Conservation (phyloP, 2,113 vertebrate genomes). For the Sarotherodon lohbergeri region DNA sequence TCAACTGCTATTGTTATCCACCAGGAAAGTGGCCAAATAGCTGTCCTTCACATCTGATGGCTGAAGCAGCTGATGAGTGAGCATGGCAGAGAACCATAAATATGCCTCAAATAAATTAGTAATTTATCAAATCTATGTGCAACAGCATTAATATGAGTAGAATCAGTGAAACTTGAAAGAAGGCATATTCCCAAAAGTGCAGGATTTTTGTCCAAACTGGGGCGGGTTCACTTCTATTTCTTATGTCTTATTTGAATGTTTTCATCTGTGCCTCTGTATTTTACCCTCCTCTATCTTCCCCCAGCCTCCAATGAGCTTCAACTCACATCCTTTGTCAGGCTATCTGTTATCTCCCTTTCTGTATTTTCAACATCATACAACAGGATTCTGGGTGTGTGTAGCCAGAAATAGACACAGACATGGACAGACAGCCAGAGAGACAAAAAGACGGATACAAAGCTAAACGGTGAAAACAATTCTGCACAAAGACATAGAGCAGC, state of each 20-base stretch:
- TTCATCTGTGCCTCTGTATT: neutral
- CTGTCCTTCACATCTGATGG: neutral
- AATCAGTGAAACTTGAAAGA: neutral
- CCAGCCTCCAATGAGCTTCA: neutral
- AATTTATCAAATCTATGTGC: neutral
- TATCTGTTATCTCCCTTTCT: neutral
- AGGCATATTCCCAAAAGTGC: neutral
- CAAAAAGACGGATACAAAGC: neutral
- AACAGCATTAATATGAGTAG: neutral
- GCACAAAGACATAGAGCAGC: neutral
- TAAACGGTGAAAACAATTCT: neutral
- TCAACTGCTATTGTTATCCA: neutral
- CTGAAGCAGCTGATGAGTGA: neutral
- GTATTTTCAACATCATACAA: neutral
- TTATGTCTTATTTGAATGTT: neutral
- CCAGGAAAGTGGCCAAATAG: neutral
- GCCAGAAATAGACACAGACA: neutral
- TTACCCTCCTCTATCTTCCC: neutral
- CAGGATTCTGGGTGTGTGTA: neutral
- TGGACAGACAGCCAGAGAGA: neutral
- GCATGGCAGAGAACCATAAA: neutral
- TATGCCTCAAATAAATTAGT: neutral
- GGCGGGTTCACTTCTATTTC: neutral
- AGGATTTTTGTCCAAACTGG: neutral
- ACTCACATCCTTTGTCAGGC: neutral